Base-by-base conservation (phyloP, 2,113 vertebrate genomes). In the Craseonycteris thonglongyai region DNA sequence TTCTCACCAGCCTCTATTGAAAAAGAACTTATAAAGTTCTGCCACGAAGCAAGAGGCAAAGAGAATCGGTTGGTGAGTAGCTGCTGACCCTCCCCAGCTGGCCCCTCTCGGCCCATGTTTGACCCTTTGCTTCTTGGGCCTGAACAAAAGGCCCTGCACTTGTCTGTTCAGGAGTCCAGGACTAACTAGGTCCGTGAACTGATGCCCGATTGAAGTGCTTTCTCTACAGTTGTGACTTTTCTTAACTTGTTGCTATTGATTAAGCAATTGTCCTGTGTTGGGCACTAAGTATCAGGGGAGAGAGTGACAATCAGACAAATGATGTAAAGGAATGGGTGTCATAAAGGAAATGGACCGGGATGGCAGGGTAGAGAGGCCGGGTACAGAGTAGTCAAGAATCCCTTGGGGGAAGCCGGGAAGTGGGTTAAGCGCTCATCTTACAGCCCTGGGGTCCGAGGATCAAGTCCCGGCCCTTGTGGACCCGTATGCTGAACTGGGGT, bases 31-130 rank as follows among this genome's bases (percentile, higher is more conserved):
- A 30, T 97, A 3, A 99, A 98, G 92, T 98, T 96, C 96, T 99
- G 99, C 98, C 99, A 97, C 72, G 99, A 99, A 24, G 98, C 99
- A 65, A 99, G 99, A 97, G 99, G 99, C 94, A 99, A 99, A 98
- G 99, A 99, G 91, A 99, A 99, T 94, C 98, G 99, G 68, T 98
- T 99, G 97, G 99, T 99, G 97, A 99, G 99, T 99, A 95, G 63
- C 7, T 30, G 16, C 33, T 63, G 76, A n/a, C 15, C 82, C 33
- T 40, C 42, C 40, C 5, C 30, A 26, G 9, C 61, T 59, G 54
- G 45, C 45, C 59, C 35, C n/a, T n/a, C n/a, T n/a, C 47, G 59
- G 63, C 22, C 35, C 18, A 0, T n/a, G 15, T 90, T 33, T 45
- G 28, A 30, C 38, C 24, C 15, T 45, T 14, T 7, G 11, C 54